Conservation (phyloP, 2,113 vertebrate genomes). For the Sorex araneus region DNA sequence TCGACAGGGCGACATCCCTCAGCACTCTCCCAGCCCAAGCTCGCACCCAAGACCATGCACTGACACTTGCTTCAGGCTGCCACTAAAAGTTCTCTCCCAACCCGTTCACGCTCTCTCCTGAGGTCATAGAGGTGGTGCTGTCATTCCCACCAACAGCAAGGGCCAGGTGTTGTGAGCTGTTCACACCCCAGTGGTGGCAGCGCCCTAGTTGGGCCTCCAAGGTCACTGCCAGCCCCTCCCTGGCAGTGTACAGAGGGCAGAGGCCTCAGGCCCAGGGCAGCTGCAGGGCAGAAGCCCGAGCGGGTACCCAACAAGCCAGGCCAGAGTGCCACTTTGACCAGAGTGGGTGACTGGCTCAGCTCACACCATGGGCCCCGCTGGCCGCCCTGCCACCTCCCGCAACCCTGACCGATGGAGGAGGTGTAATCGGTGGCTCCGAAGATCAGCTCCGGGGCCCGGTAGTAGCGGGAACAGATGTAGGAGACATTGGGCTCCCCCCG, state of each 20-base stretch:
- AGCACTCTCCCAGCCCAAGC: background rate
- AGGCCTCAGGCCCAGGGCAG: background rate
- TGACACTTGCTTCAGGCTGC: background rate
- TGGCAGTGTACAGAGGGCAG: background rate
- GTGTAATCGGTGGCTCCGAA: constrained; percentile 97
- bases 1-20: too few species aligned
- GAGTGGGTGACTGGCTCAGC: too few species aligned
- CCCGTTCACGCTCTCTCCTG: constrained; percentile 2
- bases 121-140: background rate
- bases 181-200: background rate
- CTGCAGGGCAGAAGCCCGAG: too few species aligned
- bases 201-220: background rate
- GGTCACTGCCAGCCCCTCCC: background rate
- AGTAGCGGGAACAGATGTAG: constrained; percentile 98
- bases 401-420: constrained; percentile 91
- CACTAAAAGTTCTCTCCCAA: background rate
- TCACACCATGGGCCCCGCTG: too few species aligned
- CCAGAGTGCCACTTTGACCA: too few species aligned
- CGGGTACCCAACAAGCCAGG: too few species aligned
- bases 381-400: background rate
- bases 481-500: constrained; percentile 97
- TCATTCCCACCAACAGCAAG: background rate
- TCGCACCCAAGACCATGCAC: background rate
- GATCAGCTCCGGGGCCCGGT: constrained; percentile 96
- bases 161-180: background rate